Conservation (phyloP, 2,888 invertebrate species). For the Dynastes maya region DNA sequence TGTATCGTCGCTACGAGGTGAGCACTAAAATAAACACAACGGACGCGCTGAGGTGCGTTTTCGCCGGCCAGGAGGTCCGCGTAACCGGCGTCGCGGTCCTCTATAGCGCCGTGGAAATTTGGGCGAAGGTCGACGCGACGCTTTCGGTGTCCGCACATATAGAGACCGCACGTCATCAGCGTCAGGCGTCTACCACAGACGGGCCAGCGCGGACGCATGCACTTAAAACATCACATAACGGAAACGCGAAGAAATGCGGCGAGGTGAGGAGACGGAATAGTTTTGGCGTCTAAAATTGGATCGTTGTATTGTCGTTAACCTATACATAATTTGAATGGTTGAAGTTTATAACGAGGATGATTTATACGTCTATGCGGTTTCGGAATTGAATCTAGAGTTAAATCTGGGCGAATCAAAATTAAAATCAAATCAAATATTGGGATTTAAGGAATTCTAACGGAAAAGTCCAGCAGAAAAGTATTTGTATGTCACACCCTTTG, state of each 20-base stretch:
- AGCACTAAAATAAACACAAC: constrained; percentile 38
- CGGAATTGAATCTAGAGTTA: no score
- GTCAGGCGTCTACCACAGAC: constrained; percentile 27
- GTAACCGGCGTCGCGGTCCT: constrained; percentile 7
- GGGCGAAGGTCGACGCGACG: constrained; percentile 38
- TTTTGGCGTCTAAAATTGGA: constrained; percentile 43
- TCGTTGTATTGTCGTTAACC: constrained; percentile 16
- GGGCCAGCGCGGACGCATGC: constrained; percentile 19
- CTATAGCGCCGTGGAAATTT: constrained; percentile 39
- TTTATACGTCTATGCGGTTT: no score
- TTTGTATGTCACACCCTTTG: not conserved
- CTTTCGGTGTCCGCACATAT: constrained; percentile 16
- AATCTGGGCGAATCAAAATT: no score
- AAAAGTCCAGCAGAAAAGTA: not conserved
- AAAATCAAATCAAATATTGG: no score
- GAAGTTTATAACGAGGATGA: no score
- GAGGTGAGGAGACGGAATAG: not conserved
- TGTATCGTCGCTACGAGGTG: constrained; percentile 22
- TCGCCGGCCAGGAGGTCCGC: constrained; percentile 32
- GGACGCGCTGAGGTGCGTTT: constrained; percentile 9
- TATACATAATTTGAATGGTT: no score
- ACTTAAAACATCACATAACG: constrained; percentile 25
- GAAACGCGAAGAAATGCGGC: not conserved
- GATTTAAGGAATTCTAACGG: no score
- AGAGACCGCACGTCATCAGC: not conserved